Conservation (phyloP, 2,888 invertebrate species). For the Rhogogaster chlorosoma region DNA sequence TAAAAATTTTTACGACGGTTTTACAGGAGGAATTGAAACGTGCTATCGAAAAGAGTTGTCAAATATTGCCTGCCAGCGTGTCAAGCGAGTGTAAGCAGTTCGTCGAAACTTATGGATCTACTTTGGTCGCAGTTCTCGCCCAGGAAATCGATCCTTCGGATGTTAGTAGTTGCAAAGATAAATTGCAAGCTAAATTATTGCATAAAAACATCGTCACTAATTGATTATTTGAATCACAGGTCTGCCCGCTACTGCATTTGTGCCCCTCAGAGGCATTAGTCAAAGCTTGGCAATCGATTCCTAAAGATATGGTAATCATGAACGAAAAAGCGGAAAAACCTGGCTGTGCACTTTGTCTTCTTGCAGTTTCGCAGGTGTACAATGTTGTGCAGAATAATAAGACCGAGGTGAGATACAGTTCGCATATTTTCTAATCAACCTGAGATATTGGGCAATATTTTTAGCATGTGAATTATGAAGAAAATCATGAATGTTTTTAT, state of each 20-base stretch:
- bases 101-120: conserved; percentile 89
- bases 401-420: conserved; percentile 82
- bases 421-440: neutral
- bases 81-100: conserved; percentile 86
- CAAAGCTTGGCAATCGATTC: conserved; percentile 65
- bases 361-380: conserved; percentile 89
- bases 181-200: neutral
- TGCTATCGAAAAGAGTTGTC: conserved; percentile 85
- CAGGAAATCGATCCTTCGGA: conserved; percentile 89
- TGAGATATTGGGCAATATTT: no score
- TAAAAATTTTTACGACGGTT: conserved; percentile 47
- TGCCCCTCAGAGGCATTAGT: conserved; percentile 82
- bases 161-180: conserved; percentile 76
- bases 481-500: neutral
- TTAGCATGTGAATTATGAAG: neutral
- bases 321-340: conserved; percentile 81
- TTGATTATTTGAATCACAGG: conserved; percentile 76
- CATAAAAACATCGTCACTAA: conserved; percentile 56
- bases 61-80: conserved; percentile 83
- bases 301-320: conserved; percentile 78
- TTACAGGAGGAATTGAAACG: conserved; percentile 84
- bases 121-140: conserved; percentile 87
- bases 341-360: conserved; percentile 91
- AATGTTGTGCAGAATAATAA: conserved; percentile 86
- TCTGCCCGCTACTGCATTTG: conserved; percentile 86